These are phyloP conservation scores for Dendrolimus pini DNA, from an alignment of 2,888 invertebrate genomes.

Conservation along the genomic window DNA sequence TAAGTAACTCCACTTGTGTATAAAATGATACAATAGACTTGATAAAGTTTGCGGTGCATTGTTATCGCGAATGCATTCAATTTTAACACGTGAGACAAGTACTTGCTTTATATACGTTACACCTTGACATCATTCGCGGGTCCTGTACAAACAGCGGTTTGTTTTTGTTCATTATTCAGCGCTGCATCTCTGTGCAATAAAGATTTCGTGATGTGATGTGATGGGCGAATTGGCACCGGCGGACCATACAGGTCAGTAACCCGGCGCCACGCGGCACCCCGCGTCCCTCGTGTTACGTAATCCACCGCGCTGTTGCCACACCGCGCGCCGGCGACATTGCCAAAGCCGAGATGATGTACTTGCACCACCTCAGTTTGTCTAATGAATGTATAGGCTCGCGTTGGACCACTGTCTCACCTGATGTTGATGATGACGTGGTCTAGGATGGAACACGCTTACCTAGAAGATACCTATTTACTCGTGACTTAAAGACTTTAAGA, in stretches of 20 bases:
- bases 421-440: too few relatives aligned
- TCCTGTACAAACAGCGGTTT: constrained; percentile 24
- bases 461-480: too few relatives aligned
- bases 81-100: neutral
- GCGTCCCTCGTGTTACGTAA: constrained; percentile 51
- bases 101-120: constrained; percentile 6
- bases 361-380: constrained; percentile 27
- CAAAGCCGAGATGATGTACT: constrained; percentile 38
- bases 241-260: constrained; percentile 67
- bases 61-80: neutral
- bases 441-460: too few relatives aligned
- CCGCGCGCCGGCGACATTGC: constrained; percentile 51
- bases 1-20: too few relatives aligned
- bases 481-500: too few relatives aligned
- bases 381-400: too few relatives aligned
- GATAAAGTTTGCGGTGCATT: neutral
- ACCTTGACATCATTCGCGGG: constrained; percentile 40
- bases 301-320: constrained; percentile 55
- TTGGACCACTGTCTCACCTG: too few relatives aligned
- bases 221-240: constrained; percentile 71
- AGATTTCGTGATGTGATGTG: constrained; percentile 65
- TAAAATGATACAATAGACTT: too few relatives aligned
- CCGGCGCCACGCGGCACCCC: constrained; percentile 37
- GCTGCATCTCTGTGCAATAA: constrained; percentile 51
- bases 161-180: constrained; percentile 32